A percentile compares a stretch with the other conserved stretches of the same genome.
These are phyloP conservation scores for Drymodes brunneopygia DNA, from an alignment of 2,113 vertebrate species.

Conservation along the genomic window DNA sequence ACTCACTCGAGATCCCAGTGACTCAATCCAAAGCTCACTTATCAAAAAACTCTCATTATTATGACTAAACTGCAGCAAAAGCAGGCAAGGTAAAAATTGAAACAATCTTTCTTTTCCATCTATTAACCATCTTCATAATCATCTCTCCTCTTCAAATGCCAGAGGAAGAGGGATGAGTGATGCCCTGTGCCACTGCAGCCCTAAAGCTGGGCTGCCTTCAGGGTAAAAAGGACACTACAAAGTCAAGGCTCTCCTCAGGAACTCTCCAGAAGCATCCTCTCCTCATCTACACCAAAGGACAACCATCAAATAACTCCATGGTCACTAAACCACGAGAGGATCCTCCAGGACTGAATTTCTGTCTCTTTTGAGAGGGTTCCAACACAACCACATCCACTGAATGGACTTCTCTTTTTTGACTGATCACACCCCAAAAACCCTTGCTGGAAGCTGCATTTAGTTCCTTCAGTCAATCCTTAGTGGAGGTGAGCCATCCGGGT, in stretches of 20 bases:
- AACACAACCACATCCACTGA: background rate
- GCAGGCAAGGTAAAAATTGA: constrained; percentile 19
- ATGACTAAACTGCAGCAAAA: constrained; percentile 61
- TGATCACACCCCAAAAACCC: background rate
- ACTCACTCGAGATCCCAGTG: constrained; percentile 17
- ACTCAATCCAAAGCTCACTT: constrained; percentile 45
- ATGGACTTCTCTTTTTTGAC: background rate
- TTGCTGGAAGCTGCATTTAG: background rate
- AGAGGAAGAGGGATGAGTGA: background rate
- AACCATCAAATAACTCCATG: background rate
- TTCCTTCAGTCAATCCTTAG: too few relatives aligned
- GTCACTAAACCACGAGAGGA: background rate
- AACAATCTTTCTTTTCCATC: constrained; percentile 2
- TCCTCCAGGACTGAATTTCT: background rate
- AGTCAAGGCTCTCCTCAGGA: background rate
- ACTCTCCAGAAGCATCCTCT: background rate
- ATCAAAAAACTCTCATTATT: constrained; percentile 37
- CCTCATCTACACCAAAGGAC: background rate
- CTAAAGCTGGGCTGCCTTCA: background rate
- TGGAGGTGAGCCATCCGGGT: background rate
- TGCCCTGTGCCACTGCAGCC: background rate
- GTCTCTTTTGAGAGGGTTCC: background rate
- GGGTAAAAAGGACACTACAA: background rate
- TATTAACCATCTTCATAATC: constrained; percentile 6
- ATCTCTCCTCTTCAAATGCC: background rate